phyloP scores from a whole-genome alignment of 2,797 vertebrate species.

The Staurois parvus region DNA sequence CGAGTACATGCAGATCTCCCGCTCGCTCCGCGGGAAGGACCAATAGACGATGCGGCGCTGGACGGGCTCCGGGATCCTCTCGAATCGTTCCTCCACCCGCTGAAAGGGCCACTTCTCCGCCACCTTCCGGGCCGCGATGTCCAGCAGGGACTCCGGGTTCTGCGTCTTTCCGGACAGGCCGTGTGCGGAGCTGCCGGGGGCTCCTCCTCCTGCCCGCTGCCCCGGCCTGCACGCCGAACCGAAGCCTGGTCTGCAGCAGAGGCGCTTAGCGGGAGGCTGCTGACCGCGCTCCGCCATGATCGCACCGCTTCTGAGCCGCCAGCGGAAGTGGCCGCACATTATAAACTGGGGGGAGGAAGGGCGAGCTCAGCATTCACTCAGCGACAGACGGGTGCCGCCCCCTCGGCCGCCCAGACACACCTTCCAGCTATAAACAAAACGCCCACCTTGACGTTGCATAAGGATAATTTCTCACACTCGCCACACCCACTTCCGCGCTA shows the following conservation, averaged over 20 bases:
- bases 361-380: constrained; percentile 20
- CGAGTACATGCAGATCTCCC: constrained; percentile 97
- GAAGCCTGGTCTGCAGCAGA: constrained; percentile 92
- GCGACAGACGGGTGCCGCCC: constrained; percentile 52
- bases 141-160: constrained; percentile 90
- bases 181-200: constrained; percentile 73
- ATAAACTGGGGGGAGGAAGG: constrained; percentile 78
- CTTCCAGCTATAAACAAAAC: background rate
- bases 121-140: constrained; percentile 92
- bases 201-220: constrained; percentile 83
- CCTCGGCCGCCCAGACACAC: background rate
- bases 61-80: constrained; percentile 94
- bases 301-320: constrained; percentile 91
- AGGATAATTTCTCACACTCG: background rate
- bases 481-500: background rate
- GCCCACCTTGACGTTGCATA: background rate
- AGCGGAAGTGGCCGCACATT: constrained; percentile 91
- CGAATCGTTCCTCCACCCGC: constrained; percentile 93
- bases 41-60: constrained; percentile 95
- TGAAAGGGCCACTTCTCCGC: constrained; percentile 98
- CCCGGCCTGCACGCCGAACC: constrained; percentile 83
- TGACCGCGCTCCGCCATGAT: constrained; percentile 97
- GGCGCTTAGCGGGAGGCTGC: constrained; percentile 93
- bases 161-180: constrained; percentile 83
- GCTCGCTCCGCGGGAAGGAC: constrained; percentile 94